Evolutionary conservation across 2,888 invertebrate genomes (phyloP), one percentile per base, ranked within the genome.

Genomic region (Drosophila planitibia): DNA sequence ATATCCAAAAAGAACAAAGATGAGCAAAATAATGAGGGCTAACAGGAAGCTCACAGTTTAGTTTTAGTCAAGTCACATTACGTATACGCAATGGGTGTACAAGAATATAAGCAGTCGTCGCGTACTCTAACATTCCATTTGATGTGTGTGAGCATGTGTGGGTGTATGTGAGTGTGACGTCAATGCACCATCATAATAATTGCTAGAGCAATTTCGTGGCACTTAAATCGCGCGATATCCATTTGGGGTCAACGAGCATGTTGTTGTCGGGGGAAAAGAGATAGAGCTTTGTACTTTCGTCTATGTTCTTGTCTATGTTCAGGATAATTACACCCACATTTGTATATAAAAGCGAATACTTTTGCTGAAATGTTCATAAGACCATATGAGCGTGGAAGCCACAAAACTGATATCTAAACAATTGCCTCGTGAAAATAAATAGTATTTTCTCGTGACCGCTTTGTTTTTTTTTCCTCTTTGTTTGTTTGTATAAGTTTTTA

Each of bases 31-130:
- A n/a, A 22, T 19, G n/a, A 12, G 41, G 4, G 4, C 6, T 41
- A 44, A 30, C 3, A 49, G 65, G 37, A 52, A 44, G 47, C 51
- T n/a, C 47, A 25, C 41, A 51, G 39, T 33, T 76, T 41, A 49
- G 35, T 14, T 54, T 12, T 55, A 59, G 25, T 35, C 54, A 60
- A 54, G 14, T 30, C n/a, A 10, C 32, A 55, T 75, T 62, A 59
- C 63, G 67, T 64, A 78, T 80, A 70, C 81, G 70, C 58, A 33
- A 28, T 33, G 53, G 39, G 33, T 25, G 37, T 37, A 47, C 41
- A 41, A 14, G 19, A 35, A 60, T 49, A 28, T 41, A 51, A 44
- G 5, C 30, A 25, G 19, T 19, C 54, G 58, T 41, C 61, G 68
- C 54, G 52, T 55, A 58, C 57, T 55, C 35, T 0, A 28, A 32